Evolutionary conservation across 2,888 invertebrate species (phyloP), one percentile per base, ranked within the genome.

Genomic region (Polia nebulosa): DNA sequence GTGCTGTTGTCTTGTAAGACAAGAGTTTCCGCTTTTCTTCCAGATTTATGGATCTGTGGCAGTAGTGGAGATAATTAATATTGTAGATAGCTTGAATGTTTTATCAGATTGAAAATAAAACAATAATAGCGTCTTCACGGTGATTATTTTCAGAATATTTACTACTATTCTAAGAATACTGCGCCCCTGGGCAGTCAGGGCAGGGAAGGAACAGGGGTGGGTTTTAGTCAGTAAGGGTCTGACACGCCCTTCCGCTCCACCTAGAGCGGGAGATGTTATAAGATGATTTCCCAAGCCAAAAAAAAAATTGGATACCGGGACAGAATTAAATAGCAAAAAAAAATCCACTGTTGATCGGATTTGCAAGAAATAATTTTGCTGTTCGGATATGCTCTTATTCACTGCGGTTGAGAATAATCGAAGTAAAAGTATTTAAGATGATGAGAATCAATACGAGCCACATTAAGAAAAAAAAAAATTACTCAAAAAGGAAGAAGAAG

Each of bases 21-120:
- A 73, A 69, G 70, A 80, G 81, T 68, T 78, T 76, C 78, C 83
- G 67, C 69, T 78, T 83, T 78, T 72, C 78, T 63, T 58, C 39
- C 39, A 70, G 72, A 82, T 82, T 82, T 83, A 83, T 83, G 70
- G 41, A 71, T 69, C 47, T 63, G 65, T 68, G 45, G 60, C 59
- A 70, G 51, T 34, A 69, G 36, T 44, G 32, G 27, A 53, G 55
- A 69, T 62, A 65, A 62, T 57, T 59, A 62, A 64, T 32, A 52
- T 45, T 39, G 57, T 47, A 34, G 55, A 68, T 52, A 60, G 22
- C 15, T 45, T 47, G 9, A 56, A 52, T 58, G 20, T 52, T 45
- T 56, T 32, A 29, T 55, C 0, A 25, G 36, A 17, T 69, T 25
- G 3, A 17, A 29, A 15, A 51, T 22, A 56, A 69, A 17, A 6